These are phyloP conservation scores for Hirundo rustica DNA, from an alignment of 2,797 vertebrate genomes.

Conservation along the genomic window DNA sequence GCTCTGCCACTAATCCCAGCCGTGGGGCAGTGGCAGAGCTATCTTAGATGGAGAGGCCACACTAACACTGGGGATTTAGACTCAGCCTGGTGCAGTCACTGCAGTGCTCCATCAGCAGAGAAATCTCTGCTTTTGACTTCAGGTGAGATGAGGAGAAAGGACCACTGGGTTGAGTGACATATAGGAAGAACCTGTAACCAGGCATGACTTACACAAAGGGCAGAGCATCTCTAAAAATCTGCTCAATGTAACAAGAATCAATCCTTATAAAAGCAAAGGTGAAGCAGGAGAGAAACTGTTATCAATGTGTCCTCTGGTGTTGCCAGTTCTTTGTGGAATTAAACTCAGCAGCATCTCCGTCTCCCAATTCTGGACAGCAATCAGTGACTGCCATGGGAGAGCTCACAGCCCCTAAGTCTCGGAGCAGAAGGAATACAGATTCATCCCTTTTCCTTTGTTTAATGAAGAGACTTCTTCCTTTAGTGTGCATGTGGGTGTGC, in stretches of 20 bases:
- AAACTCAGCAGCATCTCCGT: not conserved
- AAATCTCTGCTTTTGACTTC: not conserved
- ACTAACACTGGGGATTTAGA: too few relatives aligned
- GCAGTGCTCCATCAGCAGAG: not conserved
- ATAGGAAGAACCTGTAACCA: not conserved
- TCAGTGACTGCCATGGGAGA: not conserved
- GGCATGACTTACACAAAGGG: not conserved
- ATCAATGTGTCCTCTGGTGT: not conserved
- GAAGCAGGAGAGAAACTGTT: not conserved
- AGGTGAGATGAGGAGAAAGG: not conserved
- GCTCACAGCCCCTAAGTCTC: fast-evolving
- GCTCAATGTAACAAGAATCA: not conserved
- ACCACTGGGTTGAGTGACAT: too few relatives aligned
- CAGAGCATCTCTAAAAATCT: not conserved
- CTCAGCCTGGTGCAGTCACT: not conserved
- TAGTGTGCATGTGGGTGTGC: not conserved
- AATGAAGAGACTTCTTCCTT: not conserved
- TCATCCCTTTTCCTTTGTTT: not conserved
- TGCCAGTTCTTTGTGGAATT: not conserved
- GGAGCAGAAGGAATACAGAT: not conserved
- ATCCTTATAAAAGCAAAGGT: not conserved
- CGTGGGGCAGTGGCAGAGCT: fast-evolving
- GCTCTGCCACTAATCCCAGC: fast-evolving
- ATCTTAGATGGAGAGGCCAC: not conserved
- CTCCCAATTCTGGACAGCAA: not conserved